Evolutionary conservation across 2,113 vertebrate genomes (phyloP), one percentile per base, ranked within the genome.

Genomic region (Campylorhamphus procurvoides): DNA sequence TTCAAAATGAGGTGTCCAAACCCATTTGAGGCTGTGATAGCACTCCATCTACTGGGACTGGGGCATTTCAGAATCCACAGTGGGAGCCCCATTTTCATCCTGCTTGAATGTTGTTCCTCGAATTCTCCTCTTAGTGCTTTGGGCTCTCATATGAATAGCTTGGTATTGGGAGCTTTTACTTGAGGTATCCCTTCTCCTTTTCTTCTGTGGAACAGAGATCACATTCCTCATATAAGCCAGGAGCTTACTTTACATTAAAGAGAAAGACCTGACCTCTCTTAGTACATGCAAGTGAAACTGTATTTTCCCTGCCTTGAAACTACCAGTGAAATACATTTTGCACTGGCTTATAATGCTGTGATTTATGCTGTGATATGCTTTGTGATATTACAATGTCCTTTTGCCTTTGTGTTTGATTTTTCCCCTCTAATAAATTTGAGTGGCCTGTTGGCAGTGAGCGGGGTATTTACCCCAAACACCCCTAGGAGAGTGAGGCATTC

Each of bases 341-440:
- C 68, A 15, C 88, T 82, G 94, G 84, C 96, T 97, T 97, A 96
- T 77, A 97, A 95, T 94, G 89, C 50, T 3, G 87, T 98, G 97
- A 98, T 98, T 98, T 98, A 97, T 97, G 78, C 94, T 44, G n/a
- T 79, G 97, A 96, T 97, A 94, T 84, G 93, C 94, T 88, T 85
- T 97, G 96, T 94, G 96, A 95, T 97, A 93, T 42, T 96, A 83
- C 91, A 83, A 83, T 95, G 97, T 98, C 97, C 97, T 98, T 98
- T 97, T 97, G 97, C 97, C 98, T 98, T 97, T 98, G 96, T 96
- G 95, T 97, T 92, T 97, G 97, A 90, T 95, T 96, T 97, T 90
- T 77, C 85, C 64, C 68, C 86, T 93, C 77, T 86, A 84, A 96
- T 97, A 96, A 96, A 97, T 96, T 97, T 91, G 92, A 95, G 96